Conservation (phyloP, 2,797 vertebrate species). For the Epinephelus malabaricus region DNA sequence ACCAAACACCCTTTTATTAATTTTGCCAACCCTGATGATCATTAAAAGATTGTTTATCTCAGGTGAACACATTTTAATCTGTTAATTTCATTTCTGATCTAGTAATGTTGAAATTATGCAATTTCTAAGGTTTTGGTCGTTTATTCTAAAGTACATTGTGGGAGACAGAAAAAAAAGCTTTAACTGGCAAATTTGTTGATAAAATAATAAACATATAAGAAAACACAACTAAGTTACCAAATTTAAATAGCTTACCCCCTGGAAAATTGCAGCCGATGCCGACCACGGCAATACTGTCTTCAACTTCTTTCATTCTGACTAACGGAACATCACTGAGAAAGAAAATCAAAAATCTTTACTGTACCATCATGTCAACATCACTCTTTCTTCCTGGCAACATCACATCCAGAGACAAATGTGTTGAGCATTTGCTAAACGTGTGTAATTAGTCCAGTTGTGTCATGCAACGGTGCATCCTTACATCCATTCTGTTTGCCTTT, state of each 20-base stretch:
- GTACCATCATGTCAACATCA: not conserved
- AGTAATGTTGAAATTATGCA: not conserved
- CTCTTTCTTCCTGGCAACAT: not conserved
- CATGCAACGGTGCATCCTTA: constrained; percentile 31
- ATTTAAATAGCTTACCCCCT: constrained; percentile 79
- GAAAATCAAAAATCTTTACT: constrained; percentile 34
- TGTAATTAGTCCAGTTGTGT: constrained; percentile 34
- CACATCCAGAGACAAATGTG: not conserved
- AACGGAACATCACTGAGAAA: constrained; percentile 32
- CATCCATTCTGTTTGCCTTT: constrained; percentile 41
- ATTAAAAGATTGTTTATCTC: not conserved
- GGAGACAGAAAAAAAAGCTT: not conserved
- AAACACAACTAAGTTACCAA: not conserved
- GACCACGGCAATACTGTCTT: constrained; percentile 86
- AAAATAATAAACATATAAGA: not conserved
- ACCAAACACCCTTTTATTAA: not conserved
- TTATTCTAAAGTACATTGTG: not conserved
- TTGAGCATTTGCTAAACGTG: not conserved
- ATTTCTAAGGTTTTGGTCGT: not conserved
- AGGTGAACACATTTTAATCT: not conserved
- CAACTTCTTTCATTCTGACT: constrained; percentile 79
- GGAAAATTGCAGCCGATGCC: constrained; percentile 92
- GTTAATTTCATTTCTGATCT: not conserved
- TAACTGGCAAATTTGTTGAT: not conserved
- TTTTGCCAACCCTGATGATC: not conserved